Evolutionary conservation across 2,113 vertebrate genomes (phyloP).

Genomic region (Anguilla japonica): DNA sequence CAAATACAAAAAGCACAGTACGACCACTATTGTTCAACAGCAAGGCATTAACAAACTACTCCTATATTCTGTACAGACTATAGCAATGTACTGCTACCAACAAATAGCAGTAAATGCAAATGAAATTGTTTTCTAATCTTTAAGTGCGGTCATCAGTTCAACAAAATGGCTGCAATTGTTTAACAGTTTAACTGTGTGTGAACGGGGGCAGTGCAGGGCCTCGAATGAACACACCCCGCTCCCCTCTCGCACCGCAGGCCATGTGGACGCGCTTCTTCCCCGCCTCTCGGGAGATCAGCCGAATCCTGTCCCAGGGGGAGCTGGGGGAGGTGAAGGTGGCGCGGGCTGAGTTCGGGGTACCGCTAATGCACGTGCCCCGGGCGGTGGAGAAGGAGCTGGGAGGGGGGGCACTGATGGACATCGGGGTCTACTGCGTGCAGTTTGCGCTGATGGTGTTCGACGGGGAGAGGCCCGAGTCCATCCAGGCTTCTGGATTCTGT

Average conservation of each 20-base stretch:
- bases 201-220: too few species aligned
- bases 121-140: too few species aligned
- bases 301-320: slow-evolving; percentile 35
- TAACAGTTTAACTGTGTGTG: too few species aligned
- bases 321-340: slow-evolving; percentile 54
- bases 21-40: too few species aligned
- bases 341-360: slow-evolving; percentile 40
- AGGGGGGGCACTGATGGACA: slow-evolving; percentile 40
- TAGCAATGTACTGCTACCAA: too few species aligned
- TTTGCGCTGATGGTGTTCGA: slow-evolving; percentile 77
- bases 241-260: slow-evolving; percentile 24
- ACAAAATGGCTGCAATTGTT: too few species aligned
- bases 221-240: not conserved
- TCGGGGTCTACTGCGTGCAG: slow-evolving; percentile 62
- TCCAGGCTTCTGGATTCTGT: slow-evolving; percentile 61
- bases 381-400: slow-evolving; percentile 47
- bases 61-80: too few species aligned
- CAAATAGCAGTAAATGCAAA: too few species aligned
- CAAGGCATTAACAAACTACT: too few species aligned
- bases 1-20: too few species aligned
- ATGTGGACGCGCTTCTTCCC: slow-evolving; percentile 44
- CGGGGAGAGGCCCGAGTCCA: slow-evolving; percentile 67
- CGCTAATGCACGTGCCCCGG: slow-evolving; percentile 49
- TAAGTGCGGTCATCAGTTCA: too few species aligned
- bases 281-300: slow-evolving; percentile 46